Base-by-base conservation (phyloP, 2,888 invertebrate genomes). In the Sinhomidia bicolor region DNA sequence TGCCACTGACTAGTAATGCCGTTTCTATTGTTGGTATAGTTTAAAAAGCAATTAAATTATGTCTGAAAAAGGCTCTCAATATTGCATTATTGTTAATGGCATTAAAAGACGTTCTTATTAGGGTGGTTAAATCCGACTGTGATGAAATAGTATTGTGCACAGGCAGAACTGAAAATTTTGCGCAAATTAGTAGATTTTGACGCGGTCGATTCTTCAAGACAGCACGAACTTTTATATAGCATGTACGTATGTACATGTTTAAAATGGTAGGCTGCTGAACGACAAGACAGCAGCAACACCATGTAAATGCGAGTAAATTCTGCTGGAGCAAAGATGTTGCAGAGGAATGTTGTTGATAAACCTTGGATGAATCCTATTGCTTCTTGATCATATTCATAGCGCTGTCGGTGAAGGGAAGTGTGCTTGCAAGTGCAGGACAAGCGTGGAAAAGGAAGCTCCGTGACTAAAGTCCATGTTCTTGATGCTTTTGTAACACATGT, bases 291-390 rank as follows among this genome's bases (percentile, higher is more conserved):
- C 36, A 7, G 7, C 7, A 36, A 36, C 36, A 36, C 36, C 36
- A 36, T 36, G 36, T 7, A 36, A 36, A 36, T 7, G 7, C 17
- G 1, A 17, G 54, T 60, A 23, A 60, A 23, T 17, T 23, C 4
- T 60, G 14, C 17, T 7, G 12, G 6, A 17, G 17, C 47, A 23
- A 23, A n/a, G 65, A 65, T 65, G 65, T 6, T 9, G 17, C 17
- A 41, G 20, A 20, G 3, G 17, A 36, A 71, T 20, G 23, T 23
- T 71, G 23, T 71, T 71, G 71, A 62, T 62, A 62, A 62, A 62
- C 32, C 62, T 62, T 26, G 29, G 20, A 23, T 26, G 10, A 41
- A 23, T 71, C 41, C 36, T 68, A n/a, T 68, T 41, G 41, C 71
- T 10, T 32, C 29, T 62, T 9, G 41, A 71, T 41, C 71, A 41